Conservation (phyloP, 1,140 invertebrate genomes). For the Panulirus ornatus region DNA sequence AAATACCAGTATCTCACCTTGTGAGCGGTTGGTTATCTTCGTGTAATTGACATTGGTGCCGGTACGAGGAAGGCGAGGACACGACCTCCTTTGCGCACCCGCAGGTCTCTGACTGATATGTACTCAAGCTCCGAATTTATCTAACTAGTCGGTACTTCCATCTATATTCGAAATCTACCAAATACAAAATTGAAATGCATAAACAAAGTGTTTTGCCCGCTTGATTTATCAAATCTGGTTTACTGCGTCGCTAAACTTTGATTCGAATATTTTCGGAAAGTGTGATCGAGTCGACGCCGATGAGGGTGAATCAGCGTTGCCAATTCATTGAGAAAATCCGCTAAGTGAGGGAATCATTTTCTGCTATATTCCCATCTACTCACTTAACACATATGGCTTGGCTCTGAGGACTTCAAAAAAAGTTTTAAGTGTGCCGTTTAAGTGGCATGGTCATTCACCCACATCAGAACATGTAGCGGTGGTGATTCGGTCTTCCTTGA, state of each 20-base stretch:
- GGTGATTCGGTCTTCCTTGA: too few relatives aligned
- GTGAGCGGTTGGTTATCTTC: slow-evolving; percentile 43
- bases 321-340: background rate
- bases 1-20: background rate
- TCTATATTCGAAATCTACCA: background rate
- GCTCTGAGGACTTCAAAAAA: too few relatives aligned
- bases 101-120: slow-evolving; percentile 3
- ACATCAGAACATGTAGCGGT: too few relatives aligned
- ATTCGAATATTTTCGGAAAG: slow-evolving; percentile 19
- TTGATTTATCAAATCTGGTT: background rate
- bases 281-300: slow-evolving; percentile 27
- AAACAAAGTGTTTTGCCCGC: background rate
- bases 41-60: slow-evolving; percentile 27
- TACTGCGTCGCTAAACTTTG: background rate
- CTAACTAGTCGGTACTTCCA: background rate
- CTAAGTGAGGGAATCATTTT: background rate
- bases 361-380: background rate
- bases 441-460: too few relatives aligned
- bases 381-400: too few relatives aligned
- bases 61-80: slow-evolving; percentile 6
- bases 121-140: slow-evolving; percentile 50
- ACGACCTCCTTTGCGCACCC: slow-evolving; percentile 37
- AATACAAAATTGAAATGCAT: background rate
- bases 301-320: slow-evolving; percentile 17
- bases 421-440: too few relatives aligned